Percentiles rank a stretch among this genome's conserved stretches.
Evolutionary conservation across 2,113 vertebrate genomes (phyloP).

Genomic region (Eulemur rufifrons): DNA sequence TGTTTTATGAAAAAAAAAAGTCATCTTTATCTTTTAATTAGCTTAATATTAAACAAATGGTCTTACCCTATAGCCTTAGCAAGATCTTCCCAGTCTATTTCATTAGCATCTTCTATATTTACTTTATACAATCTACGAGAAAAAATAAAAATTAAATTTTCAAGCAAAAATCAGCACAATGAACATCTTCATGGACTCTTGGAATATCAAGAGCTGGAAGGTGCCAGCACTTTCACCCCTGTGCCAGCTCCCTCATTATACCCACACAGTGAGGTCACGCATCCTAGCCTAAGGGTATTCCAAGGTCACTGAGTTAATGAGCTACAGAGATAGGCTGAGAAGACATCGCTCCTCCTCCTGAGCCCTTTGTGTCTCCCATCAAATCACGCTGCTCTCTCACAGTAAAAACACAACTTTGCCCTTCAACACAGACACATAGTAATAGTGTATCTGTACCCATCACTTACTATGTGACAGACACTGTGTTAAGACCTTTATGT

Average conservation of each 20-base stretch:
- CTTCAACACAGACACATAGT: background rate
- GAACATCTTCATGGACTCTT: background rate
- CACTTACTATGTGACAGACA: no score
- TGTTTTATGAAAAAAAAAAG: no score
- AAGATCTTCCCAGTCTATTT: constrained; percentile 86
- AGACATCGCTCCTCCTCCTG: background rate
- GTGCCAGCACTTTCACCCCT: accelerated
- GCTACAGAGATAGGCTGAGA: background rate
- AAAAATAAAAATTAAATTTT: background rate
- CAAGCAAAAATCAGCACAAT: background rate
- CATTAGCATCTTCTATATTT: constrained; percentile 80
- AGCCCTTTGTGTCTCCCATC: background rate
- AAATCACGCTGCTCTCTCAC: accelerated
- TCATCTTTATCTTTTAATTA: background rate
- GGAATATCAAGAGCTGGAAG: background rate
- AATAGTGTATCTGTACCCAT: accelerated
- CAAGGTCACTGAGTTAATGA: background rate
- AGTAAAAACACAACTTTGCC: background rate
- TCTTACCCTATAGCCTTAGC: constrained; percentile 81
- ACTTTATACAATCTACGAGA: constrained; percentile 78
- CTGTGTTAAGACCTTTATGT: accelerated
- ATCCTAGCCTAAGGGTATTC: background rate
- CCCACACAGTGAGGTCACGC: accelerated
- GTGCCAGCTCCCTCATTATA: background rate
- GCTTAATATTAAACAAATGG: background rate